Percentiles rank a stretch among this genome's conserved stretches.
phyloP scores from a whole-genome alignment of 1,140 invertebrate species.

The Leptoteleia sp. region DNA sequence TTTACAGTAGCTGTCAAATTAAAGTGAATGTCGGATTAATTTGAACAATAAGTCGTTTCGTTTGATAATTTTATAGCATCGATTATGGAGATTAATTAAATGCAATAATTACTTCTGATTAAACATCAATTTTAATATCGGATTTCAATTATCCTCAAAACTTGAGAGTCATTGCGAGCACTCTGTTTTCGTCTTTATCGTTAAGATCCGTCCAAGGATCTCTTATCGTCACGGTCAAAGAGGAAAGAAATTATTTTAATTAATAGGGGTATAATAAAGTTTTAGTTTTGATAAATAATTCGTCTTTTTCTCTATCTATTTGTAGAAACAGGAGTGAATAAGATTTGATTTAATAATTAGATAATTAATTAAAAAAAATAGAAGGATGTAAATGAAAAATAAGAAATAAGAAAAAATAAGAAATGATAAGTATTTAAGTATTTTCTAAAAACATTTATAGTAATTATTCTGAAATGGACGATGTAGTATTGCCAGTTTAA shows the following conservation, averaged over 20 bases:
- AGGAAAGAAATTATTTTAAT: slow-evolving; percentile 10
- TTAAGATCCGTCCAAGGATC: slow-evolving; percentile 16
- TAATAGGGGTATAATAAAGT: neutral
- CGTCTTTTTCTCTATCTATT: too few species aligned
- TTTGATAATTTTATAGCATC: slow-evolving; percentile 11
- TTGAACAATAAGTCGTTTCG: slow-evolving; percentile 26
- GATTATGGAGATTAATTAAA: slow-evolving; percentile 39
- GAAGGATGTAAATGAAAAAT: too few species aligned
- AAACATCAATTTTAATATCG: slow-evolving; percentile 46
- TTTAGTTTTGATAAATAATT: slow-evolving; percentile 15
- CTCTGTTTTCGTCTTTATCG: slow-evolving; percentile 13
- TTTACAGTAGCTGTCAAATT: slow-evolving; percentile 7
- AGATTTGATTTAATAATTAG: too few species aligned
- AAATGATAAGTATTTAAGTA: too few species aligned
- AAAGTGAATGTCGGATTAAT: slow-evolving; percentile 20
- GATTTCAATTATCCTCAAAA: slow-evolving; percentile 49
- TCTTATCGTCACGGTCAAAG: slow-evolving; percentile 12
- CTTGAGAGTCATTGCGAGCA: slow-evolving; percentile 35
- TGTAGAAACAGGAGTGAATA: too few species aligned
- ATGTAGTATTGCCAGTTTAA: too few species aligned
- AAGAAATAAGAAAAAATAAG: too few species aligned
- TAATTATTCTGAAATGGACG: too few species aligned
- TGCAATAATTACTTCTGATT: slow-evolving; percentile 30
- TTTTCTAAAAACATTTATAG: too few species aligned
- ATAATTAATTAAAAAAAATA: too few species aligned